Base-by-base conservation (phyloP, 2,888 invertebrate species). In the Sphaerophoria taeniata region DNA sequence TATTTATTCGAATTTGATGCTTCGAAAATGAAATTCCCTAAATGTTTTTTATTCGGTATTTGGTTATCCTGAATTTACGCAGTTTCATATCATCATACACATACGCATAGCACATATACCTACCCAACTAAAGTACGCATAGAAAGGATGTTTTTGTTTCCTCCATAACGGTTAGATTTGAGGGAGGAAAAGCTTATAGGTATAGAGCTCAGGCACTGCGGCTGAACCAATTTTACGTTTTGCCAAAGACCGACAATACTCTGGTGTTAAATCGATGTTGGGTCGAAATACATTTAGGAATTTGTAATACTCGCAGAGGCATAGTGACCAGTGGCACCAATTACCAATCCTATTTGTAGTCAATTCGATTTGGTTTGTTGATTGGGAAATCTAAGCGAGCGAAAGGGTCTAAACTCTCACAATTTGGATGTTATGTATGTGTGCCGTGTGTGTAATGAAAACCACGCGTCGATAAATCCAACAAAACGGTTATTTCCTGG, bases 1-100 rank as follows among this genome's bases (percentile, higher is more conserved):
- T 36, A 36, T 51, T n/a, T 16, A 33, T 31, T 43, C 33, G 33
- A 4, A 16, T 56, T 36, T 58, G 51, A 56, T 56, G 73, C 39
- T 70, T 51, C n/a, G 83, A 60, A 75, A 83, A 83, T 83, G 79
- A 74, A 79, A 83, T 83, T 83, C 71, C 49, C 79, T 56, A 71
- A 83, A 83, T 79, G 71, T 74, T 73, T 83, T 79, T 79, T 83
- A 51, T 79, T 65, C 12, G 70, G 74, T 71, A 79, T 83, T 39
- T 78, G 74, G 51, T 56, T 55, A 69, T 73, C 73, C 69, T 77
- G 77, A 73, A 69, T 82, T 82, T 63, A 33, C 34, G 61, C 73
- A 73, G 55, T 39, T 24, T 55, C 24, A 24, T 24, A 2, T 43
- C 43, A 43, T 43, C 24, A 47, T 24, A 58, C 11, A 12, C 69